Evolutionary conservation across 2,113 vertebrate genomes (phyloP), one percentile per base, ranked within the genome.

Genomic region (Microcebus tavaratra): DNA sequence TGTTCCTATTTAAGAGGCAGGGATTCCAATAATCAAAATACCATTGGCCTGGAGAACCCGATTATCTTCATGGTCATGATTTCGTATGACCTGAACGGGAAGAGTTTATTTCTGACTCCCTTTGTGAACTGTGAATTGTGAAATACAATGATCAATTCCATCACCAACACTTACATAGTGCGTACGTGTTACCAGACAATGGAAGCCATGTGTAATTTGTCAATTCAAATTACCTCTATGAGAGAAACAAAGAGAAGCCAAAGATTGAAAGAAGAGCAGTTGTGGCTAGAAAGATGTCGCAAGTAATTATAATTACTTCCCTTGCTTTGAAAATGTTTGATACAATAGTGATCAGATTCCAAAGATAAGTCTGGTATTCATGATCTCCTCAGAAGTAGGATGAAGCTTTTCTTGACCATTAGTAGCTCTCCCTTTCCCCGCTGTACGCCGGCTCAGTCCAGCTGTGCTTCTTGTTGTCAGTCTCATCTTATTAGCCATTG

Each of bases 11-110:
- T 80, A 93, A 84, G 36, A 27, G 34, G 34, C 81, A 98, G 29
- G 34, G 17, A 42, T 91, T 91, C 80, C 29, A 88, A 61, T 36
- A 94, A 88, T 86, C 53, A 96, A 91, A 93, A 91, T 59, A 4
- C 6, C 31, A 45, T 39, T 92, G 70, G 55, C 59, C 65, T 65
- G 8, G 27, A 87, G 87, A 94, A 79, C 0, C 8, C 27, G 13
- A 95, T 90, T 80, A 45, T 42, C 79, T 20, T 92, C 39, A 87
- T 93, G 81, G 27, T 21, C 59, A 91, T 63, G 42, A 13, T 67
- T 76, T 76, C 39, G 80, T 65, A 80, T 34, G 5, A 79, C 13
- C 31, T 73, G n/a, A 93, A 17, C 29, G 67, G 11, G 4, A 68
- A 79, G 12, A 84, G 6, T 53, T 95, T 57, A 83, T 88, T 61